Base-by-base conservation (phyloP, 2,797 vertebrate species). In the Sebastiscus albofasciatus region DNA sequence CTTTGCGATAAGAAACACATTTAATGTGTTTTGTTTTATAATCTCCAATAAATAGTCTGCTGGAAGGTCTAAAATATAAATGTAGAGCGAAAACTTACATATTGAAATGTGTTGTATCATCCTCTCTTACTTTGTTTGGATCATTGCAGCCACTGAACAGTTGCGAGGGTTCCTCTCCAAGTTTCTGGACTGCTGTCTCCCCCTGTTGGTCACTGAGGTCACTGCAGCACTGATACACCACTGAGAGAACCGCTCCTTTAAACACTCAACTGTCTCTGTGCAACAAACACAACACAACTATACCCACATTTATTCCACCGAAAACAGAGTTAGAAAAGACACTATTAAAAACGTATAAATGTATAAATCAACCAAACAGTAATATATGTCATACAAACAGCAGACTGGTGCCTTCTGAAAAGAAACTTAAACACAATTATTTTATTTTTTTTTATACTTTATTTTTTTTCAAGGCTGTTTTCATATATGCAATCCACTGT, bases 171-270 rank as follows among this genome's bases (percentile, higher is more conserved):
- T n/a, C 64, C n/a, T 49, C 24, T 12, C 4, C 4, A 74, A 90
- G 90, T 96, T 95, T 88, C 91, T 95, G 92, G 93, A 85, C 94
- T 85, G 83, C 79, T 96, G 95, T 95, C 96, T 79, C 95, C 95
- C 93, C 95, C 95, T 95, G 70, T 96, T 92, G 95, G 93, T 77
- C 22, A 12, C 0, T 11, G 22, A 2, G 1, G n/a, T 26, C 27
- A 68, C 54, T 79, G 80, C 39, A 9, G 64, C 12, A 10, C 61
- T 2, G 49, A 34, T 22, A 34, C 39, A 8, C 11, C 46, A 12
- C 55, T 6, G 36, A 33, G 5, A 1, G 60, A 64, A 42, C 34
- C 22, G 62, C 36, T 26, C 16, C 54, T 27, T 39, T 39, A 39
- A 24, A 24, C 55, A 59, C 67, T 55, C 16, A 42, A 72, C 42